Conservation (phyloP, 2,797 vertebrate species). For the Gymnothorax reevesii region DNA sequence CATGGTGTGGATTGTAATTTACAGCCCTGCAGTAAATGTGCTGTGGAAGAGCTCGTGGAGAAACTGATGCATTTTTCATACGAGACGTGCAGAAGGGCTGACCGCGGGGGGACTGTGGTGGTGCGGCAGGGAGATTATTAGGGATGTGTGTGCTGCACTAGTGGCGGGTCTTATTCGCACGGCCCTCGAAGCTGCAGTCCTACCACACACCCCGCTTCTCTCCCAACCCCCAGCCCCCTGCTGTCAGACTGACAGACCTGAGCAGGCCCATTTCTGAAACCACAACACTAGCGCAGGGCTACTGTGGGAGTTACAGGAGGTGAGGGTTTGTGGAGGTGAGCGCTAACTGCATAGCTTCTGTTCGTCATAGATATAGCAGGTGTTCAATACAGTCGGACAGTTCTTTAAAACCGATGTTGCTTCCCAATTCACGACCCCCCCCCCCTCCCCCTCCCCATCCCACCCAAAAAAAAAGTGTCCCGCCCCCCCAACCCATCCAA, state of each 20-base stretch:
- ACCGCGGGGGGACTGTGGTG: background rate
- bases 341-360: background rate
- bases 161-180: background rate
- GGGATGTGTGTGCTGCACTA: background rate
- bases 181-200: background rate
- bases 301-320: background rate
- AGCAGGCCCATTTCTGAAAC: background rate
- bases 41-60: background rate
- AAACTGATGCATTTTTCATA: background rate
- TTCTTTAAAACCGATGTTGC: background rate
- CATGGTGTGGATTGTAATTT: background rate
- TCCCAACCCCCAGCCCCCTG: too few species aligned
- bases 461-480: too few species aligned
- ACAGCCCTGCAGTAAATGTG: background rate
- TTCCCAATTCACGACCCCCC: too few species aligned
- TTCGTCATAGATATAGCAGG: background rate
- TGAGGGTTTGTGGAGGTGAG: background rate
- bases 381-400: background rate
- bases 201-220: too few species aligned
- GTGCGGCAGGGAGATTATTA: background rate
- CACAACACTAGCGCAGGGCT: background rate
- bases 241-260: conserved; percentile 1
- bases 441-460: too few species aligned
- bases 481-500: too few species aligned
- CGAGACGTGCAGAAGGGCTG: too few species aligned